These are phyloP conservation scores for Hoplias malabaricus DNA, from an alignment of 2,113 vertebrate species.

Conservation along the genomic window DNA sequence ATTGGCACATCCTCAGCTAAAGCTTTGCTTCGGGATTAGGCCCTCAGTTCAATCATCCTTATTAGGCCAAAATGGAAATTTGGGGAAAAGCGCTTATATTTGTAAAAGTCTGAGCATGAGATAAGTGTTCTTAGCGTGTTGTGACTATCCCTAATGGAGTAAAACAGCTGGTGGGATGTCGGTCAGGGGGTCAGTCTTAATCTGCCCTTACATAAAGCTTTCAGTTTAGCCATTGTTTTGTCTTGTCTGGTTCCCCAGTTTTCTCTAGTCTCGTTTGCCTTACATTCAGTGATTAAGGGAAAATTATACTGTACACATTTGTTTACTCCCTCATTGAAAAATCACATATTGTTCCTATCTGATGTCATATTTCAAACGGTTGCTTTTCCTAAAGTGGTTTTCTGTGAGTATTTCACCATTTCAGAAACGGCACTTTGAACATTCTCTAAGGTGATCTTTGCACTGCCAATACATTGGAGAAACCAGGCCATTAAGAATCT, in stretches of 20 bases:
- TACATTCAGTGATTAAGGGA: not conserved
- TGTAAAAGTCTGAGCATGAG: conserved; percentile 1
- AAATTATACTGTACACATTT: not conserved
- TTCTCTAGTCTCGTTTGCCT: not conserved
- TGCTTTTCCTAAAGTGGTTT: not conserved
- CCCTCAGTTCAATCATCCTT: not conserved
- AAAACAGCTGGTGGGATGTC: conserved; percentile 53
- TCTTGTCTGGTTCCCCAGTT: not conserved
- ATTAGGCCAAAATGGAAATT: not conserved
- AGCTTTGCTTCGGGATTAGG: not conserved
- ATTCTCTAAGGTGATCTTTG: not conserved
- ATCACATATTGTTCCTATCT: not conserved
- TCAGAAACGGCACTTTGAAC: not conserved
- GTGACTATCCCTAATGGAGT: conserved; percentile 33
- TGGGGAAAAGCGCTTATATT: not conserved
- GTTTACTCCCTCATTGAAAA: not conserved
- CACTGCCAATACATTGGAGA: not conserved
- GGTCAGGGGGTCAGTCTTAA: conserved; percentile 53
- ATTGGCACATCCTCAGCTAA: not conserved
- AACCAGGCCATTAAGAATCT: not conserved
- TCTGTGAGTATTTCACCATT: not conserved
- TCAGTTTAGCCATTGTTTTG: not conserved
- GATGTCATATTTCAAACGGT: not conserved
- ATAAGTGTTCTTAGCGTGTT: not conserved
- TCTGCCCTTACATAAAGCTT: conserved; percentile 33